A percentile compares a stretch with the other conserved stretches of the same genome.
These are phyloP conservation scores for Drosophila santomea DNA, from an alignment of 1,140 invertebrate genomes.

Conservation along the genomic window DNA sequence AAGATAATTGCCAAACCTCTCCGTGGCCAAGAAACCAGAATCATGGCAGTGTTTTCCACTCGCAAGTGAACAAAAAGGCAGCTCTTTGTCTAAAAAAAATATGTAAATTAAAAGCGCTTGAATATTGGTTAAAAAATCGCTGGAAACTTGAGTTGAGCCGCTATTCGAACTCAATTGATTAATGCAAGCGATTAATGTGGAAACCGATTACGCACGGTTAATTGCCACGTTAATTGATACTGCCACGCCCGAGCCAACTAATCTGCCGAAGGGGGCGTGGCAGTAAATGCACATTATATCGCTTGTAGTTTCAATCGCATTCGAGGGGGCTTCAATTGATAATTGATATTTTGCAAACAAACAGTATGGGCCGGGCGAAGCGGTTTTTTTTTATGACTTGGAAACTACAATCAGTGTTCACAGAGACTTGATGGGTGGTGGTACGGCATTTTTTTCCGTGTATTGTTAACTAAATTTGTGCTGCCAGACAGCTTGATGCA, in stretches of 20 bases:
- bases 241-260: too few species aligned
- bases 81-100: not conserved
- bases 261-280: too few species aligned
- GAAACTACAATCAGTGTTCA: too few species aligned
- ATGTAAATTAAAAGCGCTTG: not conserved
- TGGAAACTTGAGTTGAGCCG: slow-evolving; percentile 10
- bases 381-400: not conserved
- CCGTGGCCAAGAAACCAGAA: slow-evolving; percentile 5
- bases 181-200: slow-evolving; percentile 2
- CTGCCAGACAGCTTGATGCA: too few species aligned
- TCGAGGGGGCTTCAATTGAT: too few species aligned
- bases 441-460: too few species aligned
- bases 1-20: not conserved
- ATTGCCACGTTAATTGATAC: slow-evolving; percentile 31
- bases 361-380: too few species aligned
- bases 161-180: not conserved
- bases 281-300: too few species aligned
- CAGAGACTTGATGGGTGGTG: too few species aligned
- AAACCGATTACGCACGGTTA: not conserved
- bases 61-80: slow-evolving; percentile 54
- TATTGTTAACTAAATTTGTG: too few species aligned
- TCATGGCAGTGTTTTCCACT: slow-evolving; percentile 1
- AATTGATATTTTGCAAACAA: too few species aligned
- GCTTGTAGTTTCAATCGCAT: too few species aligned
- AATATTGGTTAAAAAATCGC: slow-evolving; percentile 9